Evolutionary conservation across 1,140 invertebrate genomes (phyloP).

Genomic region (Xylocopa sonorina): DNA sequence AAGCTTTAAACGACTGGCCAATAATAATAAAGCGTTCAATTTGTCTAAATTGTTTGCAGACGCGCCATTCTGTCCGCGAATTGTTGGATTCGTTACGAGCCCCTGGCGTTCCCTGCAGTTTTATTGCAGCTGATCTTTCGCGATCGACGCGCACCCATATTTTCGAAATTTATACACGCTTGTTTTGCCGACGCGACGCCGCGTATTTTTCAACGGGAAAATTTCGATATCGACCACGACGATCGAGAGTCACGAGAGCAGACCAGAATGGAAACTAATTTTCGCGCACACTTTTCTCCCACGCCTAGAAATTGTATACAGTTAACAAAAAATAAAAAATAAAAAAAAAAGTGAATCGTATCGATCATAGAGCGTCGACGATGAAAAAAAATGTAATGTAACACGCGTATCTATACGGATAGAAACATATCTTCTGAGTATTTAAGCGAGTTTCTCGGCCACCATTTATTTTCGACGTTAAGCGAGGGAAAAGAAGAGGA

Average conservation of each 20-base stretch:
- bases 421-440: constrained; percentile 53
- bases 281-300: constrained; percentile 16
- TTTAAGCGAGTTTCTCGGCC: constrained; percentile 31
- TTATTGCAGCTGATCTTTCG: constrained; percentile 33
- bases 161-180: constrained; percentile 22
- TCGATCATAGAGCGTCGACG: constrained; percentile 48
- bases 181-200: constrained; percentile 3
- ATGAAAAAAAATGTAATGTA: constrained; percentile 50
- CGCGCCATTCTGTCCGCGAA: constrained; percentile 6
- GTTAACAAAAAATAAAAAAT: constrained; percentile 2
- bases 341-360: constrained; percentile 20
- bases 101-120: constrained; percentile 7
- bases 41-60: constrained; percentile 45
- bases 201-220: constrained; percentile 21
- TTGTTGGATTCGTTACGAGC: constrained; percentile 32
- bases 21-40: constrained; percentile 41
- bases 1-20: constrained; percentile 23
- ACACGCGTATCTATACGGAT: constrained; percentile 61
- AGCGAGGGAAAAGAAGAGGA: constrained; percentile 7
- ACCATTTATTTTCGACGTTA: constrained; percentile 10
- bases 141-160: constrained; percentile 4
- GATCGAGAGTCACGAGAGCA: constrained; percentile 13
- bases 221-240: constrained; percentile 13
- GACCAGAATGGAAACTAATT: constrained; percentile 39
- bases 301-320: constrained; percentile 39